Base-by-base conservation (phyloP, 2,113 vertebrate genomes). In the Xyliphius kryptos region DNA sequence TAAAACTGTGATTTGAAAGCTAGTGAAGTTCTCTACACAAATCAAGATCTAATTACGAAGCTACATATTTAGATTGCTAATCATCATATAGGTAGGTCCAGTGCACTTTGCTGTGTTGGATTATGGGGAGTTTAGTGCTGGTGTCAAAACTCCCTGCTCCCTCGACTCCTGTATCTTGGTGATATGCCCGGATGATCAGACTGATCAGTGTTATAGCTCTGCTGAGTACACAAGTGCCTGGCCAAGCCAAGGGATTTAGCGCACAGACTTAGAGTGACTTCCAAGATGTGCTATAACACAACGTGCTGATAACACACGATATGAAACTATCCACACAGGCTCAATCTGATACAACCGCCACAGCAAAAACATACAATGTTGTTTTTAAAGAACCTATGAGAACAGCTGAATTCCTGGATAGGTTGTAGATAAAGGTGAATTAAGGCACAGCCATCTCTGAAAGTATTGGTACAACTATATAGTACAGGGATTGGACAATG, bases 181-280 rank as follows among this genome's bases (percentile, higher is more conserved):
- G 32, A 50, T 41, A 57, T 40, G 46, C 46, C 46, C 11, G 20
- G 46, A 17, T 21, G 51, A 66, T 66, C 64, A 46, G 37, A 5
- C 54, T 26, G 55, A 66, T 66, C 64, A 59, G 64, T 32, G 48
- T 14, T 32, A 11, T 41, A 48, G 43, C 51, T 56, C 43, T 38
- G 47, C 55, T 22, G 47, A 32, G 37, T 41, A 43, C 19, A 50
- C 55, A 43, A 43, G 19, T 57, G 44, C 32, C 8, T 15, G 7
- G n/a, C 20, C 44, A 32, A 58, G 47, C 55, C 12, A 6, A 43
- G 64, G 64, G 64, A 51, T 58, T 66, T 66, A 51, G 46, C 46
- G 38, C 56, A 43, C 37, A 9, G 19, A 22, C 53, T 37, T 36
- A 17, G 32, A 57, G 32, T 58, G 41, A 21, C 46, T 56, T 66